Percentiles rank a stretch among this genome's conserved stretches.
Conservation (phyloP, 2,888 invertebrate genomes). For the Standfussiana lucernea region DNA sequence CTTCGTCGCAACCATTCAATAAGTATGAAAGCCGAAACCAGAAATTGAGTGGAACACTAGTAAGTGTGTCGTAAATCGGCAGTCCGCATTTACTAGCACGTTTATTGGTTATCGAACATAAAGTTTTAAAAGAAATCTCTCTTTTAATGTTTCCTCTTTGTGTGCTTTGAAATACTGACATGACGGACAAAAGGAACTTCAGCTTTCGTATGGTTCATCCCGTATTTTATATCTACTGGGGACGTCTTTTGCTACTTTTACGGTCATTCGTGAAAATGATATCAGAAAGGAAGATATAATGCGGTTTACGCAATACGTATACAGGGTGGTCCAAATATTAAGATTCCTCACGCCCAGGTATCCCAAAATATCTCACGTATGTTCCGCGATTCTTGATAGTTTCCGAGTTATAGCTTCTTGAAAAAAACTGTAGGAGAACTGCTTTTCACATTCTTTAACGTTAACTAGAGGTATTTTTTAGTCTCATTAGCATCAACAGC, state of each 20-base stretch:
- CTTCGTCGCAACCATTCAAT: constrained; percentile 9
- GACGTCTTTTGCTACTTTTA: constrained; percentile 10
- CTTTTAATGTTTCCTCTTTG: constrained; percentile 32
- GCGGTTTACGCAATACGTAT: background rate
- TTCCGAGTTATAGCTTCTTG: no score
- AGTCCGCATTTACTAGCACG: constrained; percentile 48
- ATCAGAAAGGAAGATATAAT: background rate
- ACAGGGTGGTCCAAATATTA: no score
- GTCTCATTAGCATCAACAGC: no score
- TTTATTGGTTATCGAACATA: constrained; percentile 46
- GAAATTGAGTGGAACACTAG: constrained; percentile 44
- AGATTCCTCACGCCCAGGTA: no score
- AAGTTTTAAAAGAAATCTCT: constrained; percentile 41
- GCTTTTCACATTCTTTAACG: no score
- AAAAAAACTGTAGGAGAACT: no score
- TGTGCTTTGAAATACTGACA: constrained; percentile 16
- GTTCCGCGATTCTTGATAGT: no score
- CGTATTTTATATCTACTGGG: background rate
- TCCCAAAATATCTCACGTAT: no score
- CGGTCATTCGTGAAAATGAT: constrained; percentile 2
- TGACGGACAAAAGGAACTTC: constrained; percentile 9
- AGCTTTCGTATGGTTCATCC: constrained; percentile 6
- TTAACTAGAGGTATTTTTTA: no score
- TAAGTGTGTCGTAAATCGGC: constrained; percentile 70
- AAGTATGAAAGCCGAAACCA: constrained; percentile 54